Evolutionary conservation across 1,140 invertebrate genomes (phyloP).

Genomic region (Mamestra configurata): DNA sequence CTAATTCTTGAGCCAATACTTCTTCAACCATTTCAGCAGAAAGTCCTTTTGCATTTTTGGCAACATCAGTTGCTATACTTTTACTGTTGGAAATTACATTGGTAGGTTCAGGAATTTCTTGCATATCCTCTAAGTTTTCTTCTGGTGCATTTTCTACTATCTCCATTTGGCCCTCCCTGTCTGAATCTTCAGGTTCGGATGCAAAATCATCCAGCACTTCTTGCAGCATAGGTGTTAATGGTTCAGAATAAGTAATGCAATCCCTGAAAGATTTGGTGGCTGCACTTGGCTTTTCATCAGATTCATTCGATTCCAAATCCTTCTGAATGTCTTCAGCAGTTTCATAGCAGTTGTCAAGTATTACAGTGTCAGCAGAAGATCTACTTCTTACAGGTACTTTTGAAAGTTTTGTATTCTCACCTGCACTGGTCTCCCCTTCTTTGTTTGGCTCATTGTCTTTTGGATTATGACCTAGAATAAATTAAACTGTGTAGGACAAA

Average conservation of each 20-base stretch:
- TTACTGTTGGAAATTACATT: neutral
- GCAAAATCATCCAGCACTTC: constrained; percentile 76
- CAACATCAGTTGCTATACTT: constrained; percentile 35
- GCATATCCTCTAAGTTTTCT: constrained; percentile 40
- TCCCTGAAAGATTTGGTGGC: constrained; percentile 67
- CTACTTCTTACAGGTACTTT: constrained; percentile 65
- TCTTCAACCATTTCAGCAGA: constrained; percentile 16
- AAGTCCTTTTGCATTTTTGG: constrained; percentile 34
- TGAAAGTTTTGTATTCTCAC: constrained; percentile 72
- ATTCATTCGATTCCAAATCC: constrained; percentile 63
- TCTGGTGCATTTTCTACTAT: constrained; percentile 63
- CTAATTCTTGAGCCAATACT: neutral
- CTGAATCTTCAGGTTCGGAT: constrained; percentile 69
- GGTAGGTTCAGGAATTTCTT: neutral
- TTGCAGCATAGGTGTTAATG: constrained; percentile 74
- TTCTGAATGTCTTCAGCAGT: constrained; percentile 72
- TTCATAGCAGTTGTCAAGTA: constrained; percentile 75
- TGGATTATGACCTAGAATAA: constrained; percentile 62
- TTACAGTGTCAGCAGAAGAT: constrained; percentile 78
- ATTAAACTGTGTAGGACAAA: neutral
- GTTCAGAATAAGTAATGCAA: constrained; percentile 75
- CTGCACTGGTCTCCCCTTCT: constrained; percentile 65
- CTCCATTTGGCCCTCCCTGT: constrained; percentile 67
- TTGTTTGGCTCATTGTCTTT: constrained; percentile 61
- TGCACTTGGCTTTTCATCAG: constrained; percentile 39